Evolutionary conservation across 2,888 invertebrate genomes (phyloP), one percentile per base, ranked within the genome.

Genomic region (Steinernema scapterisci): DNA sequence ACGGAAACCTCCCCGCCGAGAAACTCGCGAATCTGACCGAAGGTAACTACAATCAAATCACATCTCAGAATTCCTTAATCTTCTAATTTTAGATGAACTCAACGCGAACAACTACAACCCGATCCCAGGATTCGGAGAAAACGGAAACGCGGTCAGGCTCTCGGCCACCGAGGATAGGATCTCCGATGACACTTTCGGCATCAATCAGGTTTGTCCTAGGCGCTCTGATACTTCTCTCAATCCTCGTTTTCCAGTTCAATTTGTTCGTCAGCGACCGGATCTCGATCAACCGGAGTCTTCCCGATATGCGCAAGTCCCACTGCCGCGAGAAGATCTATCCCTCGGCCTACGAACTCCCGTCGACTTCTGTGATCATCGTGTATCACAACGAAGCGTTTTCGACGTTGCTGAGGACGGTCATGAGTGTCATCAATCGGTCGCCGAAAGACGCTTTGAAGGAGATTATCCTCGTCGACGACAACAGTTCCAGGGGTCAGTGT

Each of bases 381-480:
- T 97, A 97, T 88, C 97, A 99, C 88, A 99, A 99, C 88, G 99
- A 99, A 89, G 97, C 97, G 0, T 97, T 95, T 95, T 96, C 97
- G 1, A 97, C 97, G 0, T 90, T 99, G 13, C 90, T 97, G 84
- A 91, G 99, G 73, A 97, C 97, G 0, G 94, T 97, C 46, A 95
- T 95, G 93, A 96, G 95, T 88, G 95, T 95, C 43, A 96, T 99
- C 84, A 95, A 95, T 89, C 91, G 97, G 74, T 97, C 97, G 0
- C 97, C 97, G 3, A 90, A 91, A 76, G 91, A 92, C 0, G 89
- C 97, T 73, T 91, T 99, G 73, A 92, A 93, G 87, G 97, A 99
- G 90, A 93, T 99, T 85, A 95, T 99, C 81, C 91, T 99, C 51
- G 97, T 99, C 3, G 99, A 99, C 88, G 97, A 99, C 90, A 95